Conservation (phyloP, 1,140 invertebrate species). For the Tenebrio molitor region DNA sequence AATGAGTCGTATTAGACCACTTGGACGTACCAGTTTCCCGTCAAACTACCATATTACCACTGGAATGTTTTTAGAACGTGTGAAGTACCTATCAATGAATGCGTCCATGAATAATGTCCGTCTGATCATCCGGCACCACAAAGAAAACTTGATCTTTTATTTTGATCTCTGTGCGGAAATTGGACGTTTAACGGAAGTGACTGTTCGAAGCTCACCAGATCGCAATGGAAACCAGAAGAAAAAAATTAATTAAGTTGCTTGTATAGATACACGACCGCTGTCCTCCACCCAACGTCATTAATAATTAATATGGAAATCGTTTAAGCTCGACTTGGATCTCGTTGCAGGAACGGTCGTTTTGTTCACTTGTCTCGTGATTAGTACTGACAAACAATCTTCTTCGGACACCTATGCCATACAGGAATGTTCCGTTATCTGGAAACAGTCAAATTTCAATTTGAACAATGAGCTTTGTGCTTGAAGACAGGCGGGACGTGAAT, state of each 20-base stretch:
- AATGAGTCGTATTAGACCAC: slow-evolving; percentile 59
- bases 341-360: background rate
- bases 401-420: no score
- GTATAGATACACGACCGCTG: background rate
- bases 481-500: no score
- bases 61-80: slow-evolving; percentile 44
- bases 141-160: slow-evolving; percentile 2
- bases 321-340: background rate
- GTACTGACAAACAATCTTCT: no score
- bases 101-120: slow-evolving; percentile 12
- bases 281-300: background rate
- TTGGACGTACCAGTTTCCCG: slow-evolving; percentile 54
- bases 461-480: no score
- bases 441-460: no score
- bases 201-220: background rate
- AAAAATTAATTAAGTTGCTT: slow-evolving; percentile 1
- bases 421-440: no score
- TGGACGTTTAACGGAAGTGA: slow-evolving; percentile 18
- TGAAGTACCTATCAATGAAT: slow-evolving; percentile 43
- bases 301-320: background rate
- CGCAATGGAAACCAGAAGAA: background rate
- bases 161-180: slow-evolving; percentile 6
- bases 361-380: background rate
- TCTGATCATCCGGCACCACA: background rate
- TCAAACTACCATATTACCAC: slow-evolving; percentile 47